Conservation (phyloP, 1,140 invertebrate genomes). For the Monochamus saltuarius region DNA sequence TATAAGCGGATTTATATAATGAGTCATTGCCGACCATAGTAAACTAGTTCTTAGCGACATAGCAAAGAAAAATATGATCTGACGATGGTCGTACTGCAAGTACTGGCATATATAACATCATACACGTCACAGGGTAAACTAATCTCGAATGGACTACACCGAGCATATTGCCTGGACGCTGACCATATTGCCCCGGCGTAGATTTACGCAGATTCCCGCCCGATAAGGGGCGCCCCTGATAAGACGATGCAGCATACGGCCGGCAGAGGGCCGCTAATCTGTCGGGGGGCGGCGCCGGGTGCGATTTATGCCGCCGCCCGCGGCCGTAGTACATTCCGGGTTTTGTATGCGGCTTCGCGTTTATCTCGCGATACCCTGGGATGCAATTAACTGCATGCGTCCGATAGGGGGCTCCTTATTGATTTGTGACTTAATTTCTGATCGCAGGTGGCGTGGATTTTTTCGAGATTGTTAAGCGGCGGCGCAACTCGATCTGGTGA, state of each 20-base stretch:
- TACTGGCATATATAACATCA: too few relatives aligned
- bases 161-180: too few relatives aligned
- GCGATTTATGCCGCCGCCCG: conserved; percentile 15
- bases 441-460: neutral
- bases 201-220: conserved; percentile 1
- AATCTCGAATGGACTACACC: too few relatives aligned
- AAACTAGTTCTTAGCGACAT: too few relatives aligned
- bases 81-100: too few relatives aligned
- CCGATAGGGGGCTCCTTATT: conserved; percentile 1
- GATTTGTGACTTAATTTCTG: conserved; percentile 12
- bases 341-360: neutral
- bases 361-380: conserved; percentile 1
- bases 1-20: too few relatives aligned
- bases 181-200: neutral
- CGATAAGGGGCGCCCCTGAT: neutral
- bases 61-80: too few relatives aligned
- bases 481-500: too few relatives aligned
- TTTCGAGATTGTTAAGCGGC: too few relatives aligned
- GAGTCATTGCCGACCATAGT: too few relatives aligned
- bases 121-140: too few relatives aligned
- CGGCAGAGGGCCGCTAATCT: conserved; percentile 7
- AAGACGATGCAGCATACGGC: conserved; percentile 14
- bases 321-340: conserved; percentile 5
- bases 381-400: conserved; percentile 3
- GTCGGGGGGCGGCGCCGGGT: conserved; percentile 8